phyloP scores from a whole-genome alignment of 64 coral and sea anemone genomes.

The Cladopsammia gracilis region DNA sequence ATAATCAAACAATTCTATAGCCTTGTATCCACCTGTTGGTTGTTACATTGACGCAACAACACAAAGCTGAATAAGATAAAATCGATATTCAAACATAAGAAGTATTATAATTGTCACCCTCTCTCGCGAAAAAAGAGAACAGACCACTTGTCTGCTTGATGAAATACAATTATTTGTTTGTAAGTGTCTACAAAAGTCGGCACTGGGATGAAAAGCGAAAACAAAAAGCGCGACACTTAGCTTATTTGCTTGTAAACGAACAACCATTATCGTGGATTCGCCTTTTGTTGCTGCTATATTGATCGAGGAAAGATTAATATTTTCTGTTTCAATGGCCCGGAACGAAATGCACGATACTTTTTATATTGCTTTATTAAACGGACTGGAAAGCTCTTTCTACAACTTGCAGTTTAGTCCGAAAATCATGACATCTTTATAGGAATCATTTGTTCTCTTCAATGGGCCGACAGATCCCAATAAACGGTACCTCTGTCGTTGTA shows the following conservation, averaged over 20 bases:
- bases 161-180: too few relatives aligned
- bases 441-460: too few relatives aligned
- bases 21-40: neutral
- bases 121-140: neutral
- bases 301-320: neutral
- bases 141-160: neutral
- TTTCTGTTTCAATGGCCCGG: neutral
- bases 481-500: too few relatives aligned
- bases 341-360: neutral
- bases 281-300: neutral
- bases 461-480: too few relatives aligned
- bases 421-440: too few relatives aligned
- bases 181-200: neutral
- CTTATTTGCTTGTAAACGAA: neutral
- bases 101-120: conserved; percentile 4
- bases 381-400: too few relatives aligned
- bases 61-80: neutral
- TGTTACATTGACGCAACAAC: neutral
- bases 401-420: too few relatives aligned
- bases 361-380: neutral
- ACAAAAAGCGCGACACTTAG: neutral
- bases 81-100: neutral
- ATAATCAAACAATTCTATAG: neutral
- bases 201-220: neutral
- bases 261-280: neutral